Percentiles rank a stretch among this genome's conserved stretches.
Conservation (phyloP, 1,140 invertebrate genomes). For the Pachypsylla venusta region DNA sequence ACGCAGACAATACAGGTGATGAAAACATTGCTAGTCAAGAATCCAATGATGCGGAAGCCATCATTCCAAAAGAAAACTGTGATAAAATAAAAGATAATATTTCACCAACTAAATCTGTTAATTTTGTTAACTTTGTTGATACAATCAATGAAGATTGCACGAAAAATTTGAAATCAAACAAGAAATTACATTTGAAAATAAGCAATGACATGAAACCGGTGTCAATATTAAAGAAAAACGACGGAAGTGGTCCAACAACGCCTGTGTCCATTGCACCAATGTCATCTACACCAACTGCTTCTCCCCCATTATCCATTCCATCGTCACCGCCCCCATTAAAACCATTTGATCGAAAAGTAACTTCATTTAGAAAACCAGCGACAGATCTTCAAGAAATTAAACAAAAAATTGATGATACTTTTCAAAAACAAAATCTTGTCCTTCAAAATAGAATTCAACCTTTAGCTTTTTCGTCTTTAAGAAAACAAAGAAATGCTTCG, state of each 20-base stretch:
- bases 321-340: neutral
- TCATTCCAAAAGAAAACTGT: neutral
- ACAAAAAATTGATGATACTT: neutral
- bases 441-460: neutral
- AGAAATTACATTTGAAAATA: neutral
- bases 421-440: constrained; percentile 2
- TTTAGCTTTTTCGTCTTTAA: neutral
- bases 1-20: too few relatives aligned
- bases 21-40: too few relatives aligned
- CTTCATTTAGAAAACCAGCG: neutral
- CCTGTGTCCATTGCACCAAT: neutral
- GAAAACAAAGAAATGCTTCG: neutral
- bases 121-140: constrained; percentile 4
- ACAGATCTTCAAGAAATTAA: neutral
- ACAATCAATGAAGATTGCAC: neutral
- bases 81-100: neutral
- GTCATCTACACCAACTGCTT: neutral
- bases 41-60: too few relatives aligned
- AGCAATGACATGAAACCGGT: constrained; percentile 5
- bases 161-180: neutral
- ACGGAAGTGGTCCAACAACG: neutral
- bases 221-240: constrained; percentile 7
- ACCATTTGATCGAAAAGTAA: neutral
- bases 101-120: neutral
- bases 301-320: neutral